Evolutionary conservation across 2,797 vertebrate species (phyloP).

Genomic region (Sardinella longiceps): DNA sequence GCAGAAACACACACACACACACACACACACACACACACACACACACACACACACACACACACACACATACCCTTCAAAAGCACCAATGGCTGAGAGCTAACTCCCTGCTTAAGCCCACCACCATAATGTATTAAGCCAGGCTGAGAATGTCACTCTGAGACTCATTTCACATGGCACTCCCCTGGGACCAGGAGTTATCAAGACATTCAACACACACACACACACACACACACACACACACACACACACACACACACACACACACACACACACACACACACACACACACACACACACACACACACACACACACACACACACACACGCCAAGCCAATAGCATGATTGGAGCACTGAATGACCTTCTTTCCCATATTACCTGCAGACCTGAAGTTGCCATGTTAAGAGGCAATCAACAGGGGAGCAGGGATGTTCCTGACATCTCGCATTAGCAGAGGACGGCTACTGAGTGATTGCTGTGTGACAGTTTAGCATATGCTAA

Average conservation of each 20-base stretch:
- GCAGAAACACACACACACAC: no score
- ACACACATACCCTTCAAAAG: not conserved
- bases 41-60: no score
- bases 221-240: no score
- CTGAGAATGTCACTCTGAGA: not conserved
- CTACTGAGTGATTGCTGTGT: not conserved
- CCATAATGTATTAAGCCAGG: not conserved
- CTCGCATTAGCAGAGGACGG: no score
- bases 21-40: no score
- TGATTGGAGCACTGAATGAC: not conserved
- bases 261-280: no score
- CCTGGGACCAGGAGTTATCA: not conserved
- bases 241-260: no score
- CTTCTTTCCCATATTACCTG: not conserved
- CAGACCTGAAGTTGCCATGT: not conserved
- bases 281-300: not conserved
- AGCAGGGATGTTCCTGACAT: not conserved
- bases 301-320: not conserved
- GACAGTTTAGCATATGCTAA: slow-evolving; percentile 1
- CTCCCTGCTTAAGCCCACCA: not conserved
- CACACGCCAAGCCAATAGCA: not conserved
- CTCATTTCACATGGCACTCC: not conserved
- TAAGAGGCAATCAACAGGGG: not conserved
- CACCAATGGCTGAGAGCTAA: not conserved
- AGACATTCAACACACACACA: not conserved